Evolutionary conservation across 2,888 invertebrate species (phyloP).

Genomic region (Cheilosia soror): DNA sequence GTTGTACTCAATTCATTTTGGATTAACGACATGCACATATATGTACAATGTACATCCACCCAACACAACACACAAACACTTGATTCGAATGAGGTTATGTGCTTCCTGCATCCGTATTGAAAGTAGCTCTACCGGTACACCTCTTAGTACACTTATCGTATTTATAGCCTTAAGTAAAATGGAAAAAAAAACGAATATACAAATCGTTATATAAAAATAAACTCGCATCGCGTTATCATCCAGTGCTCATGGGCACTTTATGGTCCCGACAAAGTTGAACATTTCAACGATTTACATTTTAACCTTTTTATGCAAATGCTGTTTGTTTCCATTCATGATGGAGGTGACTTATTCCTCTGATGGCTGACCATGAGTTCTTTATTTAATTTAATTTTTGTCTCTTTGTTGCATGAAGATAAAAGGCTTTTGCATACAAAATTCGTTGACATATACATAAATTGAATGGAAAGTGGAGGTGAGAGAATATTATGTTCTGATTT

Average conservation of each 20-base stretch:
- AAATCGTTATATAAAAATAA: not conserved
- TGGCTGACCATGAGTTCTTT: conserved; percentile 2
- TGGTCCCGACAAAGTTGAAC: conserved; percentile 15
- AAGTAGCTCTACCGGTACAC: conserved; percentile 2
- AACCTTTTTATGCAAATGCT: conserved; percentile 32
- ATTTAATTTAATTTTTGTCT: conserved; percentile 3
- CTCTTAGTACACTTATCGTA: not conserved
- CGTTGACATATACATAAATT: conserved; percentile 10
- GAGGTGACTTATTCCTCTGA: not conserved
- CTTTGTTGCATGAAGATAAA: conserved; percentile 1
- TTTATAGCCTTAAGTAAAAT: conserved; percentile 21
- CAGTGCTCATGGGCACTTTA: not conserved
- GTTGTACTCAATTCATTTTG: conserved; percentile 37
- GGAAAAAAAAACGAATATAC: not conserved
- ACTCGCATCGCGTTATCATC: conserved; percentile 2
- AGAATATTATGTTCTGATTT: not conserved
- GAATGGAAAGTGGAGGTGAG: not conserved
- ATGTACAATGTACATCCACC: not conserved
- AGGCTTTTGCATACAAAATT: conserved; percentile 2
- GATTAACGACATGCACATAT: conserved; percentile 31
- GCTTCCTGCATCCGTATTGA: conserved; percentile 3
- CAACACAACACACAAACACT: conserved; percentile 1
- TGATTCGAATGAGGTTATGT: conserved; percentile 39
- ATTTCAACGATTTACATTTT: conserved; percentile 46
- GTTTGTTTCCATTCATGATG: not conserved